Evolutionary conservation across 2,113 vertebrate species (phyloP).

Genomic region (Heptranchias perlo): DNA sequence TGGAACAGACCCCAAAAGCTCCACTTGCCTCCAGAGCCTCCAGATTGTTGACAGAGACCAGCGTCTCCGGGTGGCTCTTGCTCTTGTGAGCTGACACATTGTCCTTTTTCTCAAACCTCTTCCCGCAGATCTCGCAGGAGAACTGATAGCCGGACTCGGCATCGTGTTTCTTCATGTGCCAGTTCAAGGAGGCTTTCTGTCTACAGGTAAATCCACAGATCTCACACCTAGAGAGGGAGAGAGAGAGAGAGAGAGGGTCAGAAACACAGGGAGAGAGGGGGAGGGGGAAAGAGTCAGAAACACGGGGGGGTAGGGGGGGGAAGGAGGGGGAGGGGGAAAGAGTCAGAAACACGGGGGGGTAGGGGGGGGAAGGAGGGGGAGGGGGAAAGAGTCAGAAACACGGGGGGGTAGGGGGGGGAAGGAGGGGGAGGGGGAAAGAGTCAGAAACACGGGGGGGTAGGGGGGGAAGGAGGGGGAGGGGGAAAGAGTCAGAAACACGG

Average conservation of each 20-base stretch:
- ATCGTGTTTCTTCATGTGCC: slow-evolving; percentile 72
- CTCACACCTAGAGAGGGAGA: slow-evolving; percentile 59
- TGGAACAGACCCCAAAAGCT: too few relatives aligned
- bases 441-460: too few relatives aligned
- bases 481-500: too few relatives aligned
- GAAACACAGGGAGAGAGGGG: background rate
- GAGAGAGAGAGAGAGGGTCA: accelerated
- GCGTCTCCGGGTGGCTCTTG: slow-evolving; percentile 60
- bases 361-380: background rate
- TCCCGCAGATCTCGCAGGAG: slow-evolving; percentile 68
- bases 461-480: too few relatives aligned
- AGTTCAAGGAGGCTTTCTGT: slow-evolving; percentile 77
- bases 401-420: background rate
- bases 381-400: too few relatives aligned
- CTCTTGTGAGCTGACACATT: slow-evolving; percentile 68
- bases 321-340: background rate
- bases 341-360: background rate
- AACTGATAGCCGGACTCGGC: slow-evolving; percentile 60
- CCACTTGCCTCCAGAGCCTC: too few relatives aligned
- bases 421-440: background rate
- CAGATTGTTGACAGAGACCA: too few relatives aligned
- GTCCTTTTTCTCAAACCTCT: slow-evolving; percentile 70
- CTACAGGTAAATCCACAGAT: slow-evolving; percentile 75
- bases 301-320: background rate
- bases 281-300: background rate